phyloP scores from a whole-genome alignment of 1,140 invertebrate species.

The Trichomalopsis sarcophagae region DNA sequence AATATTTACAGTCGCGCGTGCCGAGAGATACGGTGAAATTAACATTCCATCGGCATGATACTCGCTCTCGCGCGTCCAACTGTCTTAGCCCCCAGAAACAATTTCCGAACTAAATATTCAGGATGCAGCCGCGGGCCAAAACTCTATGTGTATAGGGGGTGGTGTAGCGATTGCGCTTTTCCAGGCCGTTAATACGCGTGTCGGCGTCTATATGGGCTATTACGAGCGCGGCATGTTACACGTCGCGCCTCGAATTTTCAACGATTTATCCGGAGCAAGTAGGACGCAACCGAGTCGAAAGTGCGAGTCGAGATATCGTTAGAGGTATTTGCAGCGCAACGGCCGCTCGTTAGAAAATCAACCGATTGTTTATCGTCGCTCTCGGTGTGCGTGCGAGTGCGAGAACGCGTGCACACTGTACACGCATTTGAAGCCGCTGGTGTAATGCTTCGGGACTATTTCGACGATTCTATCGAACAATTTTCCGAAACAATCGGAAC shows the following conservation, averaged over 20 bases:
- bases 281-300: conserved; percentile 53
- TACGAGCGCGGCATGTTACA: conserved; percentile 54
- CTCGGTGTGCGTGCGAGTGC: too few relatives aligned
- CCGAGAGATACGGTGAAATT: background rate
- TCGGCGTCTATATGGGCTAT: conserved; percentile 20
- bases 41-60: background rate
- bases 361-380: conserved; percentile 45
- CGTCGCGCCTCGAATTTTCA: conserved; percentile 63
- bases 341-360: conserved; percentile 28
- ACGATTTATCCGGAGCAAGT: conserved; percentile 61
- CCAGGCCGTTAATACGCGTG: background rate
- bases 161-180: background rate
- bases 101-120: conserved; percentile 23
- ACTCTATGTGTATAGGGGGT: background rate
- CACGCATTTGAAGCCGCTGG: background rate
- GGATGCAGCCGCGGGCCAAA: background rate
- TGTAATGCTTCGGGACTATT: background rate
- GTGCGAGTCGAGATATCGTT: conserved; percentile 23
- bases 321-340: conserved; percentile 13
- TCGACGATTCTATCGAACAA: background rate
- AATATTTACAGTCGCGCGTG: background rate
- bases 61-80: background rate
- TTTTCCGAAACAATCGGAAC: conserved; percentile 8
- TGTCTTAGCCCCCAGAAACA: background rate
- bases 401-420: background rate